Evolutionary conservation across 2,113 vertebrate species (phyloP).

Genomic region (Percopsis transmontana): DNA sequence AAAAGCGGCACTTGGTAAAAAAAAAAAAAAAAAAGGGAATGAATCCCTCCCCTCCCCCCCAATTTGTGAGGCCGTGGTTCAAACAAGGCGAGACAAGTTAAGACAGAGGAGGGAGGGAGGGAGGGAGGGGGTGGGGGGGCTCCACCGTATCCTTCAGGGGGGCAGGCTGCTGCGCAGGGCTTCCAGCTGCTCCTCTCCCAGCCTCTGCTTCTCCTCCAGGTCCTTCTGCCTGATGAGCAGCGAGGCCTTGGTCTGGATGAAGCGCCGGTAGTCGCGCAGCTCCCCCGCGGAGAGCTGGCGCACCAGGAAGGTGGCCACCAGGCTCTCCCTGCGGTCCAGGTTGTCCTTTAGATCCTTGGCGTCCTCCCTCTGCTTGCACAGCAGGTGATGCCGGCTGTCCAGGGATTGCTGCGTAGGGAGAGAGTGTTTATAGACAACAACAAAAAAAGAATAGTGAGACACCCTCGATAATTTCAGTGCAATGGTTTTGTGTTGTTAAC

Average conservation of each 20-base stretch:
- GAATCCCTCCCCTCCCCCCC: no score
- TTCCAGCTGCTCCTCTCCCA: slow-evolving; percentile 87
- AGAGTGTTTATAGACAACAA: not conserved
- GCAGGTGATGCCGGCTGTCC: slow-evolving; percentile 83
- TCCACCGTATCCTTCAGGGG: slow-evolving; percentile 31
- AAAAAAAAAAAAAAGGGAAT: not conserved
- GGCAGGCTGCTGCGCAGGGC: slow-evolving; percentile 70
- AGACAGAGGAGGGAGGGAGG: not conserved
- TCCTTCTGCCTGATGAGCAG: slow-evolving; percentile 90
- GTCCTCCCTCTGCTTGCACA: slow-evolving; percentile 89
- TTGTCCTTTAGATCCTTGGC: slow-evolving; percentile 94
- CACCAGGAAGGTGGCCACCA: slow-evolving; percentile 84
- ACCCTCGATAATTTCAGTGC: not conserved
- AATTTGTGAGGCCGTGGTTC: not conserved
- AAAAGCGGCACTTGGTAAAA: not conserved
- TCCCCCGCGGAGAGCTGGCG: slow-evolving; percentile 79
- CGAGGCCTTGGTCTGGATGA: slow-evolving; percentile 86
- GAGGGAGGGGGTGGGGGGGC: not conserved
- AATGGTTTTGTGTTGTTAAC: not conserved
- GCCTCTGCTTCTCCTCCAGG: slow-evolving; percentile 86
- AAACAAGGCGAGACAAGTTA: not conserved
- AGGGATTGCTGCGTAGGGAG: slow-evolving; percentile 81
- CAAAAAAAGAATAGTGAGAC: no score
- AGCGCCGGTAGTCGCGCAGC: slow-evolving; percentile 82
- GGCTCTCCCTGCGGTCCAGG: slow-evolving; percentile 87